Conservation (phyloP, 1,140 invertebrate genomes). For the Aplysia californica region DNA sequence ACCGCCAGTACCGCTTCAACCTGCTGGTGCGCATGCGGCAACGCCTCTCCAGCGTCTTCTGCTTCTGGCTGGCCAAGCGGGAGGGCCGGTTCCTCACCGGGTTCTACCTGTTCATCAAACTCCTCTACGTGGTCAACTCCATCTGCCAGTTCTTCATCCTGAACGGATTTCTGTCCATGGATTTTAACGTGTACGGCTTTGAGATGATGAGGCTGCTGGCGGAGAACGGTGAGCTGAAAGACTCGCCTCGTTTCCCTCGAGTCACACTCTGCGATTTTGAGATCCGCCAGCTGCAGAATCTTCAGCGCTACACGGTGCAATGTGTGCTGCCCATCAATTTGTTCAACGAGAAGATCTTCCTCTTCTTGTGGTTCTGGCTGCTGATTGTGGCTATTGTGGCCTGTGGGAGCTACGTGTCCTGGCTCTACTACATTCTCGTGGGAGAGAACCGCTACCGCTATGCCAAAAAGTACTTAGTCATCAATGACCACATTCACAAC, state of each 20-base stretch:
- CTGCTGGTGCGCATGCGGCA: constrained; percentile 18
- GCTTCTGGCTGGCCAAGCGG: constrained; percentile 56
- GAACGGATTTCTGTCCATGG: constrained; percentile 49
- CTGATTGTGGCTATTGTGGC: constrained; percentile 60
- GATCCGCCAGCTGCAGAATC: constrained; percentile 67
- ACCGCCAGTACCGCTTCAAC: constrained; percentile 31
- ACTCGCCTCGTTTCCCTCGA: constrained; percentile 62
- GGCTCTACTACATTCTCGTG: constrained; percentile 52
- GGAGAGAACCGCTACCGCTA: constrained; percentile 48
- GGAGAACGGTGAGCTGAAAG: not conserved
- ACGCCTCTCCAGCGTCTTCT: constrained; percentile 24
- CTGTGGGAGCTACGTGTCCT: constrained; percentile 57
- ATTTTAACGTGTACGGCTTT: constrained; percentile 29
- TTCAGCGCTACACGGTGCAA: constrained; percentile 66
- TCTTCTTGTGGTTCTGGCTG: constrained; percentile 60
- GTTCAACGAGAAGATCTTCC: constrained; percentile 72
- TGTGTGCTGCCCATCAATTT: constrained; percentile 72
- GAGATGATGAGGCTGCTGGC: constrained; percentile 4
- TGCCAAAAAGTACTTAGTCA: constrained; percentile 63
- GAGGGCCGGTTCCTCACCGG: constrained; percentile 68
- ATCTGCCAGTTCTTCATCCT: constrained; percentile 53
- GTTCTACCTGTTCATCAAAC: constrained; percentile 63
- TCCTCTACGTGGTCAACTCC: constrained; percentile 52
- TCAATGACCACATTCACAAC: constrained; percentile 15
- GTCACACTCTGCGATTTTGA: constrained; percentile 71